Conservation (phyloP, 1,140 invertebrate species). For the Drosophila triauraria region DNA sequence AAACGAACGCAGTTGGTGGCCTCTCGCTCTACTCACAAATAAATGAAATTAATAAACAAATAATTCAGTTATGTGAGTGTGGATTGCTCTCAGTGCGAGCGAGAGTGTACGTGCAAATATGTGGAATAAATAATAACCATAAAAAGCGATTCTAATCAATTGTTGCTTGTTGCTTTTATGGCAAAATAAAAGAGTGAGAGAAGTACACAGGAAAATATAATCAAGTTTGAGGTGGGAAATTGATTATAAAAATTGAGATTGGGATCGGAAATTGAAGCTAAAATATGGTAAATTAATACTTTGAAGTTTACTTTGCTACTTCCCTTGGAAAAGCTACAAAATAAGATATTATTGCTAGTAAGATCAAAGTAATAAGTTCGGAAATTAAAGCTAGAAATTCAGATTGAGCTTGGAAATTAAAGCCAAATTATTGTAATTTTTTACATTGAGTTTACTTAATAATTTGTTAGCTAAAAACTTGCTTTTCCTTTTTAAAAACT, state of each 20-base stretch:
- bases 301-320: no score
- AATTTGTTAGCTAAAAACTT: not conserved
- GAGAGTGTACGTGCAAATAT: slow-evolving; percentile 50
- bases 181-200: slow-evolving; percentile 1
- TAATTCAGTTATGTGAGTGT: slow-evolving; percentile 47
- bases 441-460: not conserved
- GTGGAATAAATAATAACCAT: slow-evolving; percentile 53
- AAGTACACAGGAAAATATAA: slow-evolving; percentile 5
- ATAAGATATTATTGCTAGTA: not conserved
- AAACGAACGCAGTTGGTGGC: slow-evolving; percentile 62
- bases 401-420: no score
- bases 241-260: no score
- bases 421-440: not conserved
- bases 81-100: slow-evolving; percentile 10
- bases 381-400: not conserved
- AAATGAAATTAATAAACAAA: slow-evolving; percentile 75
- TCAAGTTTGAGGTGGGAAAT: not conserved
- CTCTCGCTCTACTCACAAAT: slow-evolving; percentile 18
- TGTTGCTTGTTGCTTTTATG: slow-evolving; percentile 29
- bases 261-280: no score
- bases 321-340: not conserved
- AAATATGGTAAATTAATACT: not conserved
- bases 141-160: slow-evolving; percentile 46
- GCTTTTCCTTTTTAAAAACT: not conserved
- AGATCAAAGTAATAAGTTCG: no score